These are phyloP conservation scores for Mirza zaza DNA, from an alignment of 2,113 vertebrate species.

Conservation along the genomic window DNA sequence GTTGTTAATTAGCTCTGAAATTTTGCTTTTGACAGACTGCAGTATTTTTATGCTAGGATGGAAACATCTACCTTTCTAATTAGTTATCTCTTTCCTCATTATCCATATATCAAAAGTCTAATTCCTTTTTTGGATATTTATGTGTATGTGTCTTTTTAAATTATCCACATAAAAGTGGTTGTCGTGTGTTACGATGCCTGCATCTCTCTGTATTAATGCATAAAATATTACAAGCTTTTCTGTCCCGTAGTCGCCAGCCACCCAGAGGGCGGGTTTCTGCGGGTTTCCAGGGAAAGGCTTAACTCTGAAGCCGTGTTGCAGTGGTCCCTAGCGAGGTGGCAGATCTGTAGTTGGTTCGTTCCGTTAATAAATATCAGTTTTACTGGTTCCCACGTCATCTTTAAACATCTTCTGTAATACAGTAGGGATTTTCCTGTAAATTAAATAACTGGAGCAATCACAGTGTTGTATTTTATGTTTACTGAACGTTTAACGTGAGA, in stretches of 20 bases:
- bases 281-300: neutral
- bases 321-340: constrained; percentile 30
- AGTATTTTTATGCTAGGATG: neutral
- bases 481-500: constrained; percentile 55
- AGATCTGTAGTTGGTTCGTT: constrained; percentile 31
- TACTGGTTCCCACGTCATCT: constrained; percentile 57
- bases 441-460: constrained; percentile 67
- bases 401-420: constrained; percentile 57
- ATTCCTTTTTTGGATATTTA: neutral
- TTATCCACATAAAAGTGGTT: neutral
- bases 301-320: neutral
- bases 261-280: neutral
- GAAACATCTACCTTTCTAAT: neutral
- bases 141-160: neutral
- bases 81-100: neutral
- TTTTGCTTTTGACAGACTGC: constrained; percentile 13
- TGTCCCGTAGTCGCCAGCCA: neutral
- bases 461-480: constrained; percentile 54
- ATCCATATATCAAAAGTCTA: neutral
- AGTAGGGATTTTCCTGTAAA: constrained; percentile 65
- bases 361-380: constrained; percentile 64
- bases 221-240: neutral
- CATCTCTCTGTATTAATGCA: neutral
- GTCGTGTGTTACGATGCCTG: neutral
- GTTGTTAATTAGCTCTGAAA: neutral